Evolutionary conservation across 2,888 invertebrate species (phyloP).

Genomic region (Petrolisthes manimaculis): DNA sequence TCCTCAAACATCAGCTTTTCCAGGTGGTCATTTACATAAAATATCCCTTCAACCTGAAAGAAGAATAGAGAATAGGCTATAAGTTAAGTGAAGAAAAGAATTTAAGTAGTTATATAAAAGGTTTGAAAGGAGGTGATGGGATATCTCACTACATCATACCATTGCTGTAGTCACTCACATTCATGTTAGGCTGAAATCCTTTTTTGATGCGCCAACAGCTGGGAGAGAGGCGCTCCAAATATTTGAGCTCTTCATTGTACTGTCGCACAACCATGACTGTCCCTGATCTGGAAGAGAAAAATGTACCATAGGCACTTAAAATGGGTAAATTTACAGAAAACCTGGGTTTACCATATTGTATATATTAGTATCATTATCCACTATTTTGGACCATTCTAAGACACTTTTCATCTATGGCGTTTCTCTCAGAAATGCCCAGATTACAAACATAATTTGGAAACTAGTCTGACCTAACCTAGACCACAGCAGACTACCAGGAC

Average conservation of each 20-base stretch:
- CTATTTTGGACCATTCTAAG: too few species aligned
- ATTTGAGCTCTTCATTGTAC: slow-evolving; percentile 94
- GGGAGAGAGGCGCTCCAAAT: slow-evolving; percentile 87
- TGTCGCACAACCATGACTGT: slow-evolving; percentile 84
- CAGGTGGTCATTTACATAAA: slow-evolving; percentile 92
- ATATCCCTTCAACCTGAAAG: slow-evolving; percentile 79
- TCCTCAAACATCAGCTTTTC: slow-evolving; percentile 98
- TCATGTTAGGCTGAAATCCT: slow-evolving; percentile 99
- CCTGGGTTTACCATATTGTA: too few species aligned
- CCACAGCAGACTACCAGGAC: too few species aligned
- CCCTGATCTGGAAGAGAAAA: neutral
- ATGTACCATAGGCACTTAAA: neutral
- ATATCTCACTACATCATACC: neutral
- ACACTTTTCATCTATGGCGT: too few species aligned
- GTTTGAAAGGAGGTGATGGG: too few species aligned
- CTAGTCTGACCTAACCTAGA: too few species aligned
- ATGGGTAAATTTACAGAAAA: neutral
- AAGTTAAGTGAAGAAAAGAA: neutral
- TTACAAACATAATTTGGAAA: too few species aligned
- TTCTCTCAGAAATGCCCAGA: too few species aligned
- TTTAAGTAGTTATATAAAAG: neutral
- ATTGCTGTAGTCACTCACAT: slow-evolving; percentile 69
- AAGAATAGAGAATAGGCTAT: neutral
- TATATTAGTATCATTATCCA: too few species aligned
- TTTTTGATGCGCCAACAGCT: slow-evolving; percentile 95